Evolutionary conservation across 2,888 invertebrate species (phyloP), one percentile per base, ranked within the genome.

Genomic region (Amphipoea oculea): DNA sequence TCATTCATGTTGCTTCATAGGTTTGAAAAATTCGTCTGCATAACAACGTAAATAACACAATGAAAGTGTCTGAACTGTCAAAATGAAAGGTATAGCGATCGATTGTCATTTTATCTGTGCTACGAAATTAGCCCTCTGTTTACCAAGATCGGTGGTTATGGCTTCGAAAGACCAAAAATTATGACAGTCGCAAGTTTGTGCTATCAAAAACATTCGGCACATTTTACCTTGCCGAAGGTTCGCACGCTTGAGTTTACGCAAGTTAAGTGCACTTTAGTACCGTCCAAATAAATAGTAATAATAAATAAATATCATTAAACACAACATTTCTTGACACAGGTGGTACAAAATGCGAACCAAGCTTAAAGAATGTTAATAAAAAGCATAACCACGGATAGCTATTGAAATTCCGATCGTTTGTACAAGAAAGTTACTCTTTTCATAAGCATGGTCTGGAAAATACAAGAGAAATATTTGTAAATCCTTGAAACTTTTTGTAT

Each of bases 371-470:
- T 42, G 17, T 63, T 17, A 48, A 76, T 54, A 45, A 36, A 75
- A 42, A 36, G 1, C 23, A 54, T 17, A 54, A 54, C 17, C 45
- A 77, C 20, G n/a, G 2, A 14, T 40, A 71, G 42, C 12, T 80
- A n/a, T 60, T 66, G 11, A 7, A 66, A 42, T 79, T 66, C 11
- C 11, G n/a, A 67, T 48, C 42, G 3, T 72, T 54, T 71, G 17
- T 17, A 72, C 14, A 57, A 79, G 6, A 81, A 77, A 81, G 29
- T 81, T 78, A 48, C 14, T 65, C 40, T 51, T 67, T 62, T 14
- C 48, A 62, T 36, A 29, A 40, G 45, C 14, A 54, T 54, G 45
- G 7, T 51, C n/a, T 12, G n/a, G 40, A 68, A 81, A 66, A 54
- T 20, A 36, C 29, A 6, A 62, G 6, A 14, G 48, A 82, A 69